These are phyloP conservation scores for Melanotaenia trifasciata DNA, from an alignment of 2,797 vertebrate species.

Conservation along the genomic window DNA sequence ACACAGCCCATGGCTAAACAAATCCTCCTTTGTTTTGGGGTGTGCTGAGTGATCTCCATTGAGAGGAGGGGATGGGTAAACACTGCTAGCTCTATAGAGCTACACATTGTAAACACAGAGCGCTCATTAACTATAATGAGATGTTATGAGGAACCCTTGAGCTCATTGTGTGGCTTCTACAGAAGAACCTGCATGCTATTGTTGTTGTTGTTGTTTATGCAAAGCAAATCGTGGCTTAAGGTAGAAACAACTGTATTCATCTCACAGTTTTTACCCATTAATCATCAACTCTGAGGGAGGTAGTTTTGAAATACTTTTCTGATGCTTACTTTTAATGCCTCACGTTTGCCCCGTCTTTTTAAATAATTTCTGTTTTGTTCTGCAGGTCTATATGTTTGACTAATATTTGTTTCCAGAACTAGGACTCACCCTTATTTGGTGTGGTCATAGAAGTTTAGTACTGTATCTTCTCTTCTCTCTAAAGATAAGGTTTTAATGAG, in stretches of 20 bases:
- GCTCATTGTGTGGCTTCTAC: conserved; percentile 82
- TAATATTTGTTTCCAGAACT: conserved; percentile 81
- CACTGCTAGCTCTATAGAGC: conserved; percentile 81
- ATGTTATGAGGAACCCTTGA: conserved; percentile 84
- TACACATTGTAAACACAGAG: conserved; percentile 85
- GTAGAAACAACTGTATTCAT: conserved; percentile 66
- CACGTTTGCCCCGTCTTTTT: conserved; percentile 47
- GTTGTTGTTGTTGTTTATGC: conserved; percentile 83
- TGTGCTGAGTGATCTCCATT: conserved; percentile 83
- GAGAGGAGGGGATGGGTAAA: conserved; percentile 83
- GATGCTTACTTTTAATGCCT: conserved; percentile 47
- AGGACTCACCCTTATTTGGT: conserved; percentile 83
- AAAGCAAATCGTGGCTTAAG: conserved; percentile 79
- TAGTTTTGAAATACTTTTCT: conserved; percentile 62
- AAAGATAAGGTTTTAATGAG: conserved; percentile 83
- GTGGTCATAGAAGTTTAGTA: conserved; percentile 80
- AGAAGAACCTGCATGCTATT: conserved; percentile 80
- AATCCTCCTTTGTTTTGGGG: conserved; percentile 82
- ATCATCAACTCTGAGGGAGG: conserved; percentile 66
- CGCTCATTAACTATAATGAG: conserved; percentile 86
- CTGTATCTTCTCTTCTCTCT: conserved; percentile 51
- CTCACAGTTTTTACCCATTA: conserved; percentile 66
- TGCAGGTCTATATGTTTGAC: conserved; percentile 65
- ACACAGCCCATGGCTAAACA: conserved; percentile 82
- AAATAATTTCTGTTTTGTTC: conserved; percentile 38